These are phyloP conservation scores for Oedothorax gibbosus DNA, from an alignment of 1,140 invertebrate species.

Conservation along the genomic window DNA sequence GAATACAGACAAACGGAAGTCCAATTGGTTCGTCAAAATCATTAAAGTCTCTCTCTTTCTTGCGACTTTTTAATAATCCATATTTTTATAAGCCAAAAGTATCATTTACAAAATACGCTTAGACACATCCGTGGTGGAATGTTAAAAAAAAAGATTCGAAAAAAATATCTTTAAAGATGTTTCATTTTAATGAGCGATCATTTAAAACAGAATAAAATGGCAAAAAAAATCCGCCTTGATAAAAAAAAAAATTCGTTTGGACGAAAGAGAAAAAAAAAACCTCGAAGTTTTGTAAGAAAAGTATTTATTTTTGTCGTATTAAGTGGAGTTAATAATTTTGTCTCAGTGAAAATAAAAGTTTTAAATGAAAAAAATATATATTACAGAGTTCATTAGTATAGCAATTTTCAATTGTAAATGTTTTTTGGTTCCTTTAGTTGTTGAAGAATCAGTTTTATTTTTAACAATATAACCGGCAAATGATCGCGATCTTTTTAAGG, in stretches of 20 bases:
- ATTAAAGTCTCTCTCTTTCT: conserved; percentile 26
- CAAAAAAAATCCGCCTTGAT: conserved; percentile 12
- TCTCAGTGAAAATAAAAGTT: conserved; percentile 16
- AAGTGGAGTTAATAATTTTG: conserved; percentile 39
- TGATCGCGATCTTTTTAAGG: conserved; percentile 24
- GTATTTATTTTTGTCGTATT: conserved; percentile 51
- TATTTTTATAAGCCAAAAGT: conserved; percentile 3
- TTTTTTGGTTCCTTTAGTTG: conserved; percentile 23
- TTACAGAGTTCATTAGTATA: conserved; percentile 28
- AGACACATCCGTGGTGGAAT: conserved; percentile 36
- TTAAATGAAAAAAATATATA: conserved; percentile 5
- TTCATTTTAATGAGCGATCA: conserved; percentile 51
- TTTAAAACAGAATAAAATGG: conserved; percentile 24
- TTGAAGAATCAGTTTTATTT: conserved; percentile 40
- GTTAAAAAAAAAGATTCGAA: conserved; percentile 7
- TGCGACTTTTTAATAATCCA: neutral
- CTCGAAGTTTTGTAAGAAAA: conserved; percentile 33
- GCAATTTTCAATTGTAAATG: conserved; percentile 28
- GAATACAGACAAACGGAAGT: too few species aligned
- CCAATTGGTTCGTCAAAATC: neutral
- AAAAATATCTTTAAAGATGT: conserved; percentile 16
- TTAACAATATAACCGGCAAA: conserved; percentile 52
- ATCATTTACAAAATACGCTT: conserved; percentile 32
- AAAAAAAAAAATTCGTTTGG: conserved; percentile 22
- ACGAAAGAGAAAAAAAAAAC: neutral